Percentiles rank a stretch among this genome's conserved stretches.
Evolutionary conservation across 2,888 invertebrate species (phyloP).

Genomic region (Anthophora plumipes): DNA sequence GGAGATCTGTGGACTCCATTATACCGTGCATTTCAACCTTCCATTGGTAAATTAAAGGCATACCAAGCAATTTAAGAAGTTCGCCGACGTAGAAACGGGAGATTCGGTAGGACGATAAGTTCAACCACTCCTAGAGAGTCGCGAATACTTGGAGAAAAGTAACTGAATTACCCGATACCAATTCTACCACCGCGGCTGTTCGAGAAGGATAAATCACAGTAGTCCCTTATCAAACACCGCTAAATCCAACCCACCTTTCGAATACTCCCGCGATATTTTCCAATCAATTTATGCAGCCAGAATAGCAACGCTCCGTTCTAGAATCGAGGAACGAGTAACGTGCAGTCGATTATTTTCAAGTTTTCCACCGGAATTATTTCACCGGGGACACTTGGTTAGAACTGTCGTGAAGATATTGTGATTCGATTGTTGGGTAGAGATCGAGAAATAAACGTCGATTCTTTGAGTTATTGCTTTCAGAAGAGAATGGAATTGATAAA

Average conservation of each 20-base stretch:
- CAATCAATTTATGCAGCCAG: constrained; percentile 15
- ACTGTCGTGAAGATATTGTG: neutral
- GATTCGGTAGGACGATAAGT: constrained; percentile 22
- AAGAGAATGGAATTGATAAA: neutral
- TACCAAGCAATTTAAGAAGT: constrained; percentile 33
- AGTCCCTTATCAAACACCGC: constrained; percentile 36
- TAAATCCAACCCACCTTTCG: constrained; percentile 18
- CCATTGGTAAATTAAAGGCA: constrained; percentile 16
- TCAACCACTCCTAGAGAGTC: neutral
- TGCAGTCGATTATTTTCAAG: constrained; percentile 12
- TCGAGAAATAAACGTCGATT: neutral
- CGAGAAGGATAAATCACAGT: constrained; percentile 23
- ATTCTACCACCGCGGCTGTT: constrained; percentile 13
- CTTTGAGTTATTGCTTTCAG: neutral
- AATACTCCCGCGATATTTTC: constrained; percentile 17
- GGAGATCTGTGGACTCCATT: too few species aligned
- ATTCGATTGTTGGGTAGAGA: neutral
- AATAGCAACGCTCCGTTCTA: neutral
- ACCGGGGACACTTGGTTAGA: too few species aligned
- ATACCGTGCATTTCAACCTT: neutral
- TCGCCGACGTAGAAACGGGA: constrained; percentile 2
- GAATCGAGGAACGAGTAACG: neutral
- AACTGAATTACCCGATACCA: constrained; percentile 36
- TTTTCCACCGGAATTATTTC: constrained; percentile 6
- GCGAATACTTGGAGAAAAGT: constrained; percentile 29